Base-by-base conservation (phyloP, 2,797 vertebrate species). In the Trematocara caparti region DNA sequence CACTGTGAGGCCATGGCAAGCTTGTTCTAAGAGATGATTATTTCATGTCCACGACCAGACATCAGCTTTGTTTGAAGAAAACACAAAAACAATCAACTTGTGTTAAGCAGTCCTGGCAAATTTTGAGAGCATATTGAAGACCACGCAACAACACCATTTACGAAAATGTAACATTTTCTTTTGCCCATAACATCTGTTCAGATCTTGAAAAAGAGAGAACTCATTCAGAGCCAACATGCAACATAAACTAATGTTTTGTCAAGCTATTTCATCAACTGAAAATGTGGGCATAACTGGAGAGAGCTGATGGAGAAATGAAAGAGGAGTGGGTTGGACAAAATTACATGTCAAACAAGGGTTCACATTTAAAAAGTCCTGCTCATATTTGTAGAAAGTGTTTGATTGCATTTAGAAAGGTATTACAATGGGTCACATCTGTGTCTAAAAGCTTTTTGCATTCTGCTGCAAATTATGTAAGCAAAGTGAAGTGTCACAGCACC, bases 361-460 rank as follows among this genome's bases (percentile, higher is more conserved):
- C 95, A 94, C 94, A 79, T 96, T 96, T 95, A 94, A 94, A 96
- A 96, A 96, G 94, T 95, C 95, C 95, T 93, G 92, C 92, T 93
- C 92, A 90, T 96, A 93, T 95, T 95, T 96, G 95, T 95, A 96
- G 94, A 95, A 96, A 96, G 95, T 95, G 94, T 96, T 96, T 96
- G 96, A 96, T 96, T 96, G 95, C 95, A 94, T 96, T 96, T 95
- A 96, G 94, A 95, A 96, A 96, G 95, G 96, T 96, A 97, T 95
- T 95, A 96, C 96, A 95, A 95, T 95, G 94, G 96, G 96, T 96
- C 96, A 97, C 95, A 96, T 96, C 91, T 95, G 95, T 95, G 95
- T 96, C 95, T 96, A 96, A 97, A 97, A 97, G 95, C 96, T 96
- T 96, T 96, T 96, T 95, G 95, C 94, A 94, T 96, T 96, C 93